Evolutionary conservation across 2,797 vertebrate species (phyloP), one percentile per base, ranked within the genome.

Genomic region (Epinephelus coioides): DNA sequence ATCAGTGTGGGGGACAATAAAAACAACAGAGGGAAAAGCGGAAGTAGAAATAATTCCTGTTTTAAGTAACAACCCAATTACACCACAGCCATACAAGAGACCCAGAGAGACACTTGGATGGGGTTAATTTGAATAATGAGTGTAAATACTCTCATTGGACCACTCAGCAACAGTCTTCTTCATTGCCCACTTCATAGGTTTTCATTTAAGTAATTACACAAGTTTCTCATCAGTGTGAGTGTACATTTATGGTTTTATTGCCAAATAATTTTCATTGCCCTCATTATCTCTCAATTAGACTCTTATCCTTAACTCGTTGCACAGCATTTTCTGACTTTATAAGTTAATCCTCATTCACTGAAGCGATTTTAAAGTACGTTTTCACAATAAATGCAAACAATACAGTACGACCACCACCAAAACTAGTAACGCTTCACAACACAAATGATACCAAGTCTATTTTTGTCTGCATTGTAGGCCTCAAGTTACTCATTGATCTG

Each of bases 401-500:
- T 44, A 65, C 44, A 61, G 61, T 43, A 51, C 53, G 79, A 73
- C 23, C 43, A 76, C 15, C 34, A 73, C 27, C 34, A 73, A 77
- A 82, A 59, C 61, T 44, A 69, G 23, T 15, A 80, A 62, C 67
- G 69, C 18, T 67, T 76, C 21, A 79, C 76, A 84, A 76, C 59
- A 85, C 66, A 79, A 27, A 86, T 83, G 40, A 88, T 78, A 78
- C 76, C 63, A 73, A 23, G 74, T 80, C 85, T 94, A 92, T 92
- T 93, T 93, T 82, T 84, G 84, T 90, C 76, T 70, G 43, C 73
- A 84, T 73, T 81, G 83, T 83, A 75, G 86, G 90, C 92, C 92
- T 93, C 88, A 88, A 93, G 92, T 93, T 86, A 90, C 90, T 84
- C 91, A 94, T 94, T 91, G 92, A 94, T 94, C 88, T 53, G 88